Base-by-base conservation (phyloP, 2,888 invertebrate species). In the Pollenia labialis region DNA sequence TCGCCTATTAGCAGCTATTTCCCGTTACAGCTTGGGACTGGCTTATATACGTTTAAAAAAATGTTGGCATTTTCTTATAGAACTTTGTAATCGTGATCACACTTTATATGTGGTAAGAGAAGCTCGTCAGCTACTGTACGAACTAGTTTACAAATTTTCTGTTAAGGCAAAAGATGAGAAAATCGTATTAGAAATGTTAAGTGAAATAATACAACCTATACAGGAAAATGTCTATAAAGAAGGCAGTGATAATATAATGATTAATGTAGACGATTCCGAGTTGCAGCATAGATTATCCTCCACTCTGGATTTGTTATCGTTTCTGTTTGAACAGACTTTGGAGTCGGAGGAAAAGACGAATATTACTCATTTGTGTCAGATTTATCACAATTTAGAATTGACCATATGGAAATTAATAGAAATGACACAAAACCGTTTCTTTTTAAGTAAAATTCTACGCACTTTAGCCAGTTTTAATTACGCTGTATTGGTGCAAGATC, bases 51-150 rank as follows among this genome's bases (percentile, higher is more conserved):
- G 95, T n/a, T 93, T 94, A 81, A 94, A 93, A 83, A 95, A 94
- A 16, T 92, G 94, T 14, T 97, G 97, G 97, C 94, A 94, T 84
- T 94, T 95, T 89, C 94, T 96, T 44, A 92, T 96, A 4, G 94
- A 94, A 81, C 94, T 95, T 71, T 95, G 95, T 85, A 95, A 95
- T 89, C 94, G 95, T 77, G 95, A 95, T 91, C 95, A 95, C 85
- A 97, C 97, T 0, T 94, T 97, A 56, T 97, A 97, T 90, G 95
- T 97, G 11, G 94, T 95, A 0, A 94, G 95, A 54, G 95, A 96
- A 90, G 95, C 95, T 9, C 95, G 95, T 77, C 94, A 94, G 82
- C 95, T 97, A 89, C 93, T 96, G 18, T 94, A 94, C 18, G 94
- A 94, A 83, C 94, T 96, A 77, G 90, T 96, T 0, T 95, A 95